phyloP scores from a whole-genome alignment of 2,113 vertebrate species.

The Amia ocellicauda region DNA sequence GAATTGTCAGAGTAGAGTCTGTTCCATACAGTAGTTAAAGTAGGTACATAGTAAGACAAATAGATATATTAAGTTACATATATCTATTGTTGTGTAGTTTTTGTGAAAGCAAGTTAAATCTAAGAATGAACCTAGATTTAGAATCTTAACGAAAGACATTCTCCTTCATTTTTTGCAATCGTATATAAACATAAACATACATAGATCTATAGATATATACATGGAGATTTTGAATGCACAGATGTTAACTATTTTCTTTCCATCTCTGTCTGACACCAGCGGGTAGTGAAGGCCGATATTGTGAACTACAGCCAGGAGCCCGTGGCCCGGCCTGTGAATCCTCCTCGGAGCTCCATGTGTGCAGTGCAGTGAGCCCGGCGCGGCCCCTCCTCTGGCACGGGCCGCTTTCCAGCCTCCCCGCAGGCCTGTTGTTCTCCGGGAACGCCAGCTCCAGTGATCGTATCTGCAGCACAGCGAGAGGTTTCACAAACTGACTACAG shows the following conservation, averaged over 20 bases:
- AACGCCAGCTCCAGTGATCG: conserved; percentile 47
- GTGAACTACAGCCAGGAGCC: conserved; percentile 98
- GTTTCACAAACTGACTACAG: conserved; percentile 29
- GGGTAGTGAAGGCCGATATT: conserved; percentile 96
- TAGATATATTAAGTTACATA: not conserved
- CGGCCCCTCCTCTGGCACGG: not conserved
- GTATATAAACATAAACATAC: no score
- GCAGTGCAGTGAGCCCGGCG: conserved; percentile 56
- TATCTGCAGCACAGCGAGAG: conserved; percentile 39
- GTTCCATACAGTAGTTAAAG: conserved; percentile 82
- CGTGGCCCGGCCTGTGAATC: conserved; percentile 76
- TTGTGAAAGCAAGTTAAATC: not conserved
- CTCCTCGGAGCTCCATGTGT: conserved; percentile 94
- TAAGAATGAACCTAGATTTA: no score
- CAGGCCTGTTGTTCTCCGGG: conserved; percentile 31
- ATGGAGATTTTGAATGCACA: no score
- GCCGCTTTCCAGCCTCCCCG: not conserved
- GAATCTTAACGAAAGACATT: no score
- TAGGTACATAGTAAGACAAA: conserved; percentile 35
- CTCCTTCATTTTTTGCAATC: no score
- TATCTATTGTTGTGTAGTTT: not conserved
- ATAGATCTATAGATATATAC: no score
- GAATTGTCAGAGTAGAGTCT: conserved; percentile 86
- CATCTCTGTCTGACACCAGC: conserved; percentile 65
- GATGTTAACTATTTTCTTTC: conserved; percentile 50